A percentile compares a stretch with the other conserved stretches of the same genome.
These are phyloP conservation scores for Caenorhabditis sp. DNA, from an alignment of 2,888 invertebrate species.

Conservation along the genomic window DNA sequence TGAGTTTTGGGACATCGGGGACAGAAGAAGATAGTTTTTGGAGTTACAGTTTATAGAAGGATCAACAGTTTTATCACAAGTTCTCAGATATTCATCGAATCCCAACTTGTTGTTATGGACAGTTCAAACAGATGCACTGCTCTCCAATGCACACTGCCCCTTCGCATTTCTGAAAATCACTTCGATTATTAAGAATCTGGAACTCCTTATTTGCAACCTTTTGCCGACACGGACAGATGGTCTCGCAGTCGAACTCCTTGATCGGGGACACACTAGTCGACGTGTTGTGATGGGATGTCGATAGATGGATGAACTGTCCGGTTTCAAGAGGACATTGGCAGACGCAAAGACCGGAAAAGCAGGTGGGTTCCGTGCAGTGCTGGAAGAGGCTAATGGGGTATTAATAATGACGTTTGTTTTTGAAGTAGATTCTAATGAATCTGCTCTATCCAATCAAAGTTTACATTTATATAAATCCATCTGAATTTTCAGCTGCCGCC, in stretches of 20 bases:
- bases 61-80: too few relatives aligned
- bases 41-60: too few relatives aligned
- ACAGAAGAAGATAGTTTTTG: neutral
- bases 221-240: neutral
- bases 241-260: slow-evolving; percentile 8
- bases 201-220: neutral
- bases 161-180: neutral
- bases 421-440: too few relatives aligned
- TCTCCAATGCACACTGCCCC: neutral
- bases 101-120: neutral
- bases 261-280: neutral
- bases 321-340: neutral
- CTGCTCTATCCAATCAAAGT: too few relatives aligned
- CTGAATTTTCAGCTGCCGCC: too few relatives aligned
- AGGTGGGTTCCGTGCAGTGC: neutral
- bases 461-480: too few relatives aligned
- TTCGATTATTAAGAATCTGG: too few relatives aligned
- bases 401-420: too few relatives aligned
- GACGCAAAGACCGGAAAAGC: neutral
- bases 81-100: too few relatives aligned
- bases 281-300: neutral
- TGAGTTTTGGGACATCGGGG: too few relatives aligned
- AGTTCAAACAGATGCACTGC: slow-evolving; percentile 12
- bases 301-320: neutral
- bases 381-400: too few relatives aligned